Base-by-base conservation (phyloP, 2,888 invertebrate genomes). In the Tanypteryx hageni region DNA sequence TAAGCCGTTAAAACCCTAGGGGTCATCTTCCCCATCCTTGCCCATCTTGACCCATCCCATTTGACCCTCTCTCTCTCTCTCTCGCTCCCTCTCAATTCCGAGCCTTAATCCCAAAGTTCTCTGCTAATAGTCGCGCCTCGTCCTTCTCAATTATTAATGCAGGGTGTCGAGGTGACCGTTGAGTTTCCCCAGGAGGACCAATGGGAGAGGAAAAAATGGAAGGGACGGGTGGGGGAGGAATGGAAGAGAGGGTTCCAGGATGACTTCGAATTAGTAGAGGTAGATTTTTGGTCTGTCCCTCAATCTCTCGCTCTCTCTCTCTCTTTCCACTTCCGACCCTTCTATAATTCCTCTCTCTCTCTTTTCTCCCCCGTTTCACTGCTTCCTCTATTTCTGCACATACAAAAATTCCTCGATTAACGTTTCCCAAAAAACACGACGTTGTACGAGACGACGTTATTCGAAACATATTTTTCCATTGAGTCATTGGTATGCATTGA, bases 91-190 rank as follows among this genome's bases (percentile, higher is more conserved):
- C 89, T 89, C 89, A 64, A 89, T 89, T 89, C 89, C 31, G 44
- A 56, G 56, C 89, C 64, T 64, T 89, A 89, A 89, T 89, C 89
- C 89, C 89, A 89, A 89, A 89, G 89, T 89, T 89, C 89, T 64
- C 44, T 89, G 89, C 89, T 89, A 89, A 89, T 89, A 89, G 89
- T 89, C 89, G 89, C 89, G 64, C 89, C 64, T 89, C 44, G 16
- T 56, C 68, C 64, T 64, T n/a, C 89, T 89, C 89, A 89, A 89
- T 89, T 89, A 89, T 89, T 64, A 89, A 89, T 89, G 89, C 89
- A 89, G 89, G 68, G 68, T 64, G 86, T 31, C 61, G 86, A 86
- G 86, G 86, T 89, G 89, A 89, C 89, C 89, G 64, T 89, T 61
- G 89, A 89, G 68, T 44, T 44, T 11, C 44, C 76, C 76, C 76